Evolutionary conservation across 2,888 invertebrate genomes (phyloP).

Genomic region (Saturnia pavonia): DNA sequence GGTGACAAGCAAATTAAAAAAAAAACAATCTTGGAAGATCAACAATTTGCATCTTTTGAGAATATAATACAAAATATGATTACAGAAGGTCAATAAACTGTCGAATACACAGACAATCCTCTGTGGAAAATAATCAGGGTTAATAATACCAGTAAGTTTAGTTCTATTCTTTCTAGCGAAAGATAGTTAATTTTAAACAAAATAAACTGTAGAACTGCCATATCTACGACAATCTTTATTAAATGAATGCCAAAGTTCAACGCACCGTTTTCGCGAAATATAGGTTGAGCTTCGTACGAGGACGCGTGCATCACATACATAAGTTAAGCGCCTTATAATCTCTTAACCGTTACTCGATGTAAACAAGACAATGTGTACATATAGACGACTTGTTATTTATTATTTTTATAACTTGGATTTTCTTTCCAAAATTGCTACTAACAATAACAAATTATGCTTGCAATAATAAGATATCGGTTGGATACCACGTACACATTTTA

Average conservation of each 20-base stretch:
- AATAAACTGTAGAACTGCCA: conserved; percentile 30
- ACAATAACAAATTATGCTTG: neutral
- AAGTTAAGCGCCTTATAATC: conserved; percentile 36
- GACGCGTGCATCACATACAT: conserved; percentile 41
- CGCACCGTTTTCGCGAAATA: conserved; percentile 54
- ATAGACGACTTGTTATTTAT: neutral
- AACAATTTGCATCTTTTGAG: neutral
- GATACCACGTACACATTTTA: neutral
- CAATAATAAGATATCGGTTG: neutral
- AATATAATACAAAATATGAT: neutral
- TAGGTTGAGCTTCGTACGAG: conserved; percentile 62
- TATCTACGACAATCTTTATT: conserved; percentile 18
- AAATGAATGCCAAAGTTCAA: conserved; percentile 34
- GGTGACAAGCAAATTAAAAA: neutral
- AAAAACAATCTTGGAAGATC: neutral
- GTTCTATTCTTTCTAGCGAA: too few relatives aligned
- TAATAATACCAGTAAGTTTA: neutral
- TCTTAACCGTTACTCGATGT: conserved; percentile 21
- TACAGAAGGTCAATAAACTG: neutral
- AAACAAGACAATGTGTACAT: conserved; percentile 17
- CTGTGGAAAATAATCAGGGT: neutral
- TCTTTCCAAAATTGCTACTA: neutral
- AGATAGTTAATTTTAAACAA: conserved; percentile 22
- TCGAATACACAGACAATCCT: neutral
- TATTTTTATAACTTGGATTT: neutral